These are phyloP conservation scores for Sinodicranocentrus sp. DNA, from an alignment of 2,888 invertebrate species.

Conservation along the genomic window DNA sequence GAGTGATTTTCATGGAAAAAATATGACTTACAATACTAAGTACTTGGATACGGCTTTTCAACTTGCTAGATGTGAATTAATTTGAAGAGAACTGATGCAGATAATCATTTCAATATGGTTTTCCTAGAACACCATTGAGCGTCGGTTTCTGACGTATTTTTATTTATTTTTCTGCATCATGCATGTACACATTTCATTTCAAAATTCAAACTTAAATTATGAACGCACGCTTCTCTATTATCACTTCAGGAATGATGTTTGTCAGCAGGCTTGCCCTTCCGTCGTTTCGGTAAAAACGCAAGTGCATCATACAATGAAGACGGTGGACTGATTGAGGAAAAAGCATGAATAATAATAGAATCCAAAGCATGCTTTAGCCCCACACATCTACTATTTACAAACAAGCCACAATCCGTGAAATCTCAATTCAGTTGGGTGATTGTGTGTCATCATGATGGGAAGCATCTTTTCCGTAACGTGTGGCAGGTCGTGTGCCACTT, in stretches of 20 bases:
- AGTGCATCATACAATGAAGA: no score
- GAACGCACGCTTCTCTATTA: conserved; percentile 19
- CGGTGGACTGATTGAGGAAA: conserved; percentile 4
- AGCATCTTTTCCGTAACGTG: conserved; percentile 69
- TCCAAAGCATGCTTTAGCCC: conserved; percentile 29
- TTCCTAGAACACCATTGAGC: neutral
- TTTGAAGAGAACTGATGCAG: conserved; percentile 59
- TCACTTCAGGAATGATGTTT: neutral
- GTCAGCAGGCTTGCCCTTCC: neutral
- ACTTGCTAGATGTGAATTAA: neutral
- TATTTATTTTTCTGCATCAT: conserved; percentile 12
- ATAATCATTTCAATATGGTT: conserved; percentile 64
- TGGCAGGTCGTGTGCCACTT: conserved; percentile 65
- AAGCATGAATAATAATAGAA: conserved; percentile 31
- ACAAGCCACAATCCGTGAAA: conserved; percentile 76
- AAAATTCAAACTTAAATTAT: conserved; percentile 20
- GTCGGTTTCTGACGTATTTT: neutral
- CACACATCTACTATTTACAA: conserved; percentile 76
- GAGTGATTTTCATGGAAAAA: neutral
- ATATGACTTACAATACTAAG: no score
- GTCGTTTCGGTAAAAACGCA: no score
- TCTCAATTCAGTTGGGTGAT: conserved; percentile 75
- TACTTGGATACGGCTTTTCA: neutral
- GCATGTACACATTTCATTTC: conserved; percentile 6
- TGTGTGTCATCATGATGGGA: conserved; percentile 73